phyloP scores from a whole-genome alignment of 1,140 invertebrate genomes.

The Sycophaga agraensis region DNA sequence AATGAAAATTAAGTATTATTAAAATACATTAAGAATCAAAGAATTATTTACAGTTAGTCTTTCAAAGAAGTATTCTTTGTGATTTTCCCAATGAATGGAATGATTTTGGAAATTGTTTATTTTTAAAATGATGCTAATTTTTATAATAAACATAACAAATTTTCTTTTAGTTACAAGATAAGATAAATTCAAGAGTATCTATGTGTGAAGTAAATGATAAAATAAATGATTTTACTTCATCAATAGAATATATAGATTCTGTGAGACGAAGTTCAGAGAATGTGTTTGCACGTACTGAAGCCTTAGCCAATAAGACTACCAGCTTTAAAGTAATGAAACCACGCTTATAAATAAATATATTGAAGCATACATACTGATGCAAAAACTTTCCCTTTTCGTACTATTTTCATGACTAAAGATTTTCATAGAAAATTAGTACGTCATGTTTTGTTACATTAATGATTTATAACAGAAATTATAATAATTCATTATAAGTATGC shows the following conservation, averaged over 20 bases:
- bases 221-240: conserved; percentile 45
- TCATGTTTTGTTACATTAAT: not conserved
- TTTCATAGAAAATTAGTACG: conserved; percentile 5
- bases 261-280: conserved; percentile 54
- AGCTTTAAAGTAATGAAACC: conserved; percentile 58
- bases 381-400: conserved; percentile 5
- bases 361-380: conserved; percentile 15
- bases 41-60: too few relatives aligned
- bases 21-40: too few relatives aligned
- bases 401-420: not conserved
- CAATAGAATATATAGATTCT: conserved; percentile 52
- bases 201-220: conserved; percentile 27
- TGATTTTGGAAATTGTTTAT: too few relatives aligned
- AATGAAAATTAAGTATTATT: too few relatives aligned
- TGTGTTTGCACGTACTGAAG: conserved; percentile 56
- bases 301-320: conserved; percentile 54
- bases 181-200: not conserved
- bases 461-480: conserved; percentile 6
- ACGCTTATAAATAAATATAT: conserved; percentile 41
- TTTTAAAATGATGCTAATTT: too few relatives aligned
- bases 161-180: not conserved
- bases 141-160: too few relatives aligned
- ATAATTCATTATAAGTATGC: conserved; percentile 20
- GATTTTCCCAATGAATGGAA: too few relatives aligned
- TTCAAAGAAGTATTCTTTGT: too few relatives aligned